Percentiles rank a stretch among this genome's conserved stretches.
Conservation (phyloP, 2,888 invertebrate species). For the Sinohyriopsis cumingii region DNA sequence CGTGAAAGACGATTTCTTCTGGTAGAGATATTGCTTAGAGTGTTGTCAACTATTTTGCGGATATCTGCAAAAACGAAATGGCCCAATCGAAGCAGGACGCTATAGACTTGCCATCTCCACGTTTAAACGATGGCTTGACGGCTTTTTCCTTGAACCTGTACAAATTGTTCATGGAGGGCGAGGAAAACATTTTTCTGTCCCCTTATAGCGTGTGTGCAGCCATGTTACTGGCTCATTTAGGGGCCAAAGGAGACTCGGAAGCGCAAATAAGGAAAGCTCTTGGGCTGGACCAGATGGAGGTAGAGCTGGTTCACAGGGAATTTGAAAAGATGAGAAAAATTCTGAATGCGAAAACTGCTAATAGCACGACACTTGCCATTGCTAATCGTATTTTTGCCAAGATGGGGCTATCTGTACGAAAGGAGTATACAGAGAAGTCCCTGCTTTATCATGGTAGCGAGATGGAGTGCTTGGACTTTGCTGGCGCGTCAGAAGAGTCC, state of each 20-base stretch:
- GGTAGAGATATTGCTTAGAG: too few species aligned
- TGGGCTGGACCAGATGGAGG: slow-evolving; percentile 9
- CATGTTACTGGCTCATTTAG: slow-evolving; percentile 37
- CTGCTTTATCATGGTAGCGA: too few species aligned
- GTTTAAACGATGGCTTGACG: neutral
- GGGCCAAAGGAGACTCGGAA: slow-evolving; percentile 32
- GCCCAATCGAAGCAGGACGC: too few species aligned
- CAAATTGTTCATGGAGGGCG: neutral
- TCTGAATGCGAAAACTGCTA: slow-evolving; percentile 13
- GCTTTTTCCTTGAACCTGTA: slow-evolving; percentile 1
- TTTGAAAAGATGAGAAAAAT: slow-evolving; percentile 24
- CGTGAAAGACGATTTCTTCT: too few species aligned
- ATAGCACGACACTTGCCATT: slow-evolving; percentile 15
- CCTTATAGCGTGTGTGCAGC: slow-evolving; percentile 48
- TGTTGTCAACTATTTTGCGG: too few species aligned
- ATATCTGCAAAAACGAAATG: too few species aligned
- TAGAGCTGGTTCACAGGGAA: slow-evolving; percentile 15
- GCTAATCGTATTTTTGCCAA: too few species aligned
- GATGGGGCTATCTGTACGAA: too few species aligned
- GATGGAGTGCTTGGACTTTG: too few species aligned
- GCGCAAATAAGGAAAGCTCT: slow-evolving; percentile 24
- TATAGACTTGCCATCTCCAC: too few species aligned
- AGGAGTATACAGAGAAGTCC: too few species aligned
- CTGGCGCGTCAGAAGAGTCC: slow-evolving; percentile 64
- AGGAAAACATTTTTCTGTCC: slow-evolving; percentile 36